Percentiles rank a stretch among this genome's conserved stretches.
Evolutionary conservation across 2,797 vertebrate genomes (phyloP).

Genomic region (Danio kyathit): DNA sequence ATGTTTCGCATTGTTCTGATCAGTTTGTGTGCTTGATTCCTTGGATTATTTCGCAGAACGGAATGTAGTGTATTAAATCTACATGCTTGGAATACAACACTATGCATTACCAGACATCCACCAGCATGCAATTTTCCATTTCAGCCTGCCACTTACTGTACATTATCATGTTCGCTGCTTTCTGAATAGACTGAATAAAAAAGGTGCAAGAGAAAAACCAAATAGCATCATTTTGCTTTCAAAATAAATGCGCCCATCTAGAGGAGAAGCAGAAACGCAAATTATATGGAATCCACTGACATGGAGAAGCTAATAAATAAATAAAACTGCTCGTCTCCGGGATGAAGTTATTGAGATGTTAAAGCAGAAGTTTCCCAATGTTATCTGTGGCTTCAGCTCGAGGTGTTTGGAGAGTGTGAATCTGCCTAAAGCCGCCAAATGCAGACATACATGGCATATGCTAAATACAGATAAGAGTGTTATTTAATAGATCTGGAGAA

Average conservation of each 20-base stretch:
- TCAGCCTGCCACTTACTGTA: slow-evolving; percentile 59
- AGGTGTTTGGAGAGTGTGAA: slow-evolving; percentile 84
- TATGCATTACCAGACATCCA: slow-evolving; percentile 39
- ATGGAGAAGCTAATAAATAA: slow-evolving; percentile 72
- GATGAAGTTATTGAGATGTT: slow-evolving; percentile 80
- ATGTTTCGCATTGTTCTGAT: slow-evolving; percentile 2
- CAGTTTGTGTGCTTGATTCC: background rate
- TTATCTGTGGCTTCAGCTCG: slow-evolving; percentile 84
- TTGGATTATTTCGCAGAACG: background rate
- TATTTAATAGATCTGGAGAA: slow-evolving; percentile 86
- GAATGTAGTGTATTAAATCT: slow-evolving; percentile 37
- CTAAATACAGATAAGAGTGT: slow-evolving; percentile 88
- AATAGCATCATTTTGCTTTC: slow-evolving; percentile 50
- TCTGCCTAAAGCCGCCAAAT: slow-evolving; percentile 82
- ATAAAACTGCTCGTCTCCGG: slow-evolving; percentile 71
- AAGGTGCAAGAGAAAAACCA: slow-evolving; percentile 48
- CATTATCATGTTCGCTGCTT: slow-evolving; percentile 49
- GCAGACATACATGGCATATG: slow-evolving; percentile 84
- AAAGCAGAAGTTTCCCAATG: slow-evolving; percentile 82
- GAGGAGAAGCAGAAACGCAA: slow-evolving; percentile 56
- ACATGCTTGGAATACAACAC: slow-evolving; percentile 37
- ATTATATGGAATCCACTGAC: slow-evolving; percentile 67
- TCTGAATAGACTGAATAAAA: slow-evolving; percentile 57
- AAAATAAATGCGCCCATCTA: slow-evolving; percentile 55
- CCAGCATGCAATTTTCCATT: slow-evolving; percentile 59